Evolutionary conservation across 2,113 vertebrate species (phyloP).

Genomic region (Phalacrocorax carbo): DNA sequence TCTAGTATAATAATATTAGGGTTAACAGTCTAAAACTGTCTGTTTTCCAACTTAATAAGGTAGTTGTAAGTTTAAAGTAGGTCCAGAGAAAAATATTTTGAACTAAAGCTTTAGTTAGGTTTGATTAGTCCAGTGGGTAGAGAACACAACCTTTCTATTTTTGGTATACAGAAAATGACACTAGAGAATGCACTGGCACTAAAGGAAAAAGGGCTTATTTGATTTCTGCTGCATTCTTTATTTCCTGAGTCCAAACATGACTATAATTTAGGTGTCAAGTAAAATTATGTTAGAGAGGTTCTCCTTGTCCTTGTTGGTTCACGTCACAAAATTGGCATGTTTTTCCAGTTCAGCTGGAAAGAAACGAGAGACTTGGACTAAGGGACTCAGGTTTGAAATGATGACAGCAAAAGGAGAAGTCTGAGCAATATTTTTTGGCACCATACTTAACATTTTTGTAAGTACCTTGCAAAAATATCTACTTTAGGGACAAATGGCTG

Average conservation of each 20-base stretch:
- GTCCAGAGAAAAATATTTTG: neutral
- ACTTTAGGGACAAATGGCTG: neutral
- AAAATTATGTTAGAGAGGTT: constrained; percentile 18
- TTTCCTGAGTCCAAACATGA: neutral
- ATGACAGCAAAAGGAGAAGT: neutral
- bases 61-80: neutral
- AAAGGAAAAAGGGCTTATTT: neutral
- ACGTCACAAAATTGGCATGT: neutral
- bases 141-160: neutral
- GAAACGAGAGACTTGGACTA: neutral
- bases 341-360: neutral
- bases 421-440: neutral
- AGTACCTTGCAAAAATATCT: neutral
- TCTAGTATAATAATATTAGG: neutral
- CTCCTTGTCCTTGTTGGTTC: constrained; percentile 13
- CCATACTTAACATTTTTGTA: neutral
- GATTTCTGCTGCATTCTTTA: neutral
- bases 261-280: constrained; percentile 17
- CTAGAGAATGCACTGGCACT: neutral
- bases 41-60: neutral
- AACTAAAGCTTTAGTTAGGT: neutral
- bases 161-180: neutral
- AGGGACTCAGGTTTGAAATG: neutral
- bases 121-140: neutral
- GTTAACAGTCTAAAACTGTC: neutral